Conservation (phyloP, 1,140 invertebrate species). For the Drosophila teissieri region DNA sequence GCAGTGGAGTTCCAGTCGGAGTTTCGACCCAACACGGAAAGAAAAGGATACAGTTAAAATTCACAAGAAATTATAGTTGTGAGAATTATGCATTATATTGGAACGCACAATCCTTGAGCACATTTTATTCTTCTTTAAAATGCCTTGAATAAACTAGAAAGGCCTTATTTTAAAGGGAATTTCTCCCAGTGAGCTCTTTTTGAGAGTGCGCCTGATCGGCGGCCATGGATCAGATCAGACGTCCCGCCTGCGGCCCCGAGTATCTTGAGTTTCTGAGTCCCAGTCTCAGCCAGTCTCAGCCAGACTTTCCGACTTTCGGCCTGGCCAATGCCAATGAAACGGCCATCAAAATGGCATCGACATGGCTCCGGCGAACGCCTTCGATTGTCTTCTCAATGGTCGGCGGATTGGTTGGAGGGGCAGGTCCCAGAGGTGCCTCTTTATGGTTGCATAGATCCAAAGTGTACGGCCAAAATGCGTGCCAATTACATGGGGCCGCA, state of each 20-base stretch:
- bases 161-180: background rate
- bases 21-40: slow-evolving; percentile 13
- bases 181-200: slow-evolving; percentile 30
- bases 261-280: slow-evolving; percentile 26
- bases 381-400: slow-evolving; percentile 30
- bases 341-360: slow-evolving; percentile 57
- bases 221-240: slow-evolving; percentile 49
- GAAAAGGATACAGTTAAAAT: background rate
- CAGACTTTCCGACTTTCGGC: background rate
- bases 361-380: slow-evolving; percentile 39
- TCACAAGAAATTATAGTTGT: background rate
- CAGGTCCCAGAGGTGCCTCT: slow-evolving; percentile 1
- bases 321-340: slow-evolving; percentile 51
- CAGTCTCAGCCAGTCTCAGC: slow-evolving; percentile 1
- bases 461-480: slow-evolving; percentile 51
- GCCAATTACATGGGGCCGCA: slow-evolving; percentile 63
- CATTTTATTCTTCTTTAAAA: too few relatives aligned
- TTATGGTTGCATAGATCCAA: slow-evolving; percentile 12
- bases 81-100: too few relatives aligned
- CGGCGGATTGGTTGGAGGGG: slow-evolving; percentile 5
- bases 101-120: too few relatives aligned
- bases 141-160: too few relatives aligned
- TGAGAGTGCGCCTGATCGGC: slow-evolving; percentile 52
- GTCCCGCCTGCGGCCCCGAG: slow-evolving; percentile 29
- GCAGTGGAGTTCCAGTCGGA: slow-evolving; percentile 15